Conservation (phyloP, 2,797 vertebrate species). For the Rhodeus uyekii region DNA sequence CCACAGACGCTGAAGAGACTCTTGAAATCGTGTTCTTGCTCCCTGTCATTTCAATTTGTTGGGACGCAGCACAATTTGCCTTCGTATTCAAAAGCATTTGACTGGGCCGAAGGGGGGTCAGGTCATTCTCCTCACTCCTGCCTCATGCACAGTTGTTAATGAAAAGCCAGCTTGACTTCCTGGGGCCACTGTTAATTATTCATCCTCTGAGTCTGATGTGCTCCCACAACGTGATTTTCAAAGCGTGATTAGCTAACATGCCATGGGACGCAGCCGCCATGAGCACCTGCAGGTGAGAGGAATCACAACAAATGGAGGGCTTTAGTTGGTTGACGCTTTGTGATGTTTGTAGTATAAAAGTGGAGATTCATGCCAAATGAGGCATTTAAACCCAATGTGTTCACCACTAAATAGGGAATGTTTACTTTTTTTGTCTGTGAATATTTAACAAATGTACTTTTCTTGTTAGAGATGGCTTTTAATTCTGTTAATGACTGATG, state of each 20-base stretch:
- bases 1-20: neutral
- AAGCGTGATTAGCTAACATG: conserved; percentile 54
- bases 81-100: neutral
- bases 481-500: neutral
- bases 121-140: conserved; percentile 53
- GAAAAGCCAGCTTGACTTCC: conserved; percentile 52
- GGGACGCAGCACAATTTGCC: neutral
- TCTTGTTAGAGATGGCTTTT: neutral
- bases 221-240: conserved; percentile 52
- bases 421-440: neutral
- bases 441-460: neutral
- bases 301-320: neutral
- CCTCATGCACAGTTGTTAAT: conserved; percentile 34
- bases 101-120: conserved; percentile 80
- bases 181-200: conserved; percentile 66
- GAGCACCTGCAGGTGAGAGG: neutral
- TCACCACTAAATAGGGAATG: neutral
- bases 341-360: neutral
- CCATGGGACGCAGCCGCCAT: conserved; percentile 51
- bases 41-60: neutral
- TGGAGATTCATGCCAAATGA: neutral
- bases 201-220: conserved; percentile 56
- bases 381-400: neutral
- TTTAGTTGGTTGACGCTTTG: neutral
- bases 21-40: neutral